phyloP scores from a whole-genome alignment of 2,797 vertebrate species.

The Cyclura pinguis region DNA sequence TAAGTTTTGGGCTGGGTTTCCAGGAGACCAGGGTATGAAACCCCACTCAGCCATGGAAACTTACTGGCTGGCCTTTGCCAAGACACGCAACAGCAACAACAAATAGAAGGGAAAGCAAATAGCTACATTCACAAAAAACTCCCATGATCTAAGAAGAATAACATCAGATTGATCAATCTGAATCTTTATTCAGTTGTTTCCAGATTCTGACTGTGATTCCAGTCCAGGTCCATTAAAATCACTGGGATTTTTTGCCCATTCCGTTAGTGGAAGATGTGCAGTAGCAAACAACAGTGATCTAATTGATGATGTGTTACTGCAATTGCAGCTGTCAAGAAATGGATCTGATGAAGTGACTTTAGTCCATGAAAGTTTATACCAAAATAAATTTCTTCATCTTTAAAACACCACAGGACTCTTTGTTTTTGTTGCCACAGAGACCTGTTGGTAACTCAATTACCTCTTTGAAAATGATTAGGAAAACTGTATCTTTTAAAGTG shows the following conservation, averaged over 20 bases:
- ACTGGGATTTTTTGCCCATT: neutral
- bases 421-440: neutral
- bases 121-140: neutral
- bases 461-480: neutral
- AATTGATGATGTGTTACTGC: neutral
- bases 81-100: neutral
- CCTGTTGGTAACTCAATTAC: neutral
- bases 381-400: neutral
- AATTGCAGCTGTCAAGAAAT: neutral
- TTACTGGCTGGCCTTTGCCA: neutral
- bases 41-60: neutral
- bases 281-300: no score
- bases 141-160: neutral
- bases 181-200: neutral
- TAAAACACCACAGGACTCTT: neutral
- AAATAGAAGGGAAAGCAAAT: slow-evolving; percentile 11
- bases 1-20: neutral
- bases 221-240: neutral
- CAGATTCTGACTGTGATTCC: neutral
- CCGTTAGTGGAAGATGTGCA: neutral
- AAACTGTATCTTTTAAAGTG: neutral
- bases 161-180: neutral
- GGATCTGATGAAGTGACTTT: neutral
- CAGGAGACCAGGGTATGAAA: neutral
- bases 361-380: neutral